Evolutionary conservation across 2,888 invertebrate genomes (phyloP).

Genomic region (Tetranychus truncatus): DNA sequence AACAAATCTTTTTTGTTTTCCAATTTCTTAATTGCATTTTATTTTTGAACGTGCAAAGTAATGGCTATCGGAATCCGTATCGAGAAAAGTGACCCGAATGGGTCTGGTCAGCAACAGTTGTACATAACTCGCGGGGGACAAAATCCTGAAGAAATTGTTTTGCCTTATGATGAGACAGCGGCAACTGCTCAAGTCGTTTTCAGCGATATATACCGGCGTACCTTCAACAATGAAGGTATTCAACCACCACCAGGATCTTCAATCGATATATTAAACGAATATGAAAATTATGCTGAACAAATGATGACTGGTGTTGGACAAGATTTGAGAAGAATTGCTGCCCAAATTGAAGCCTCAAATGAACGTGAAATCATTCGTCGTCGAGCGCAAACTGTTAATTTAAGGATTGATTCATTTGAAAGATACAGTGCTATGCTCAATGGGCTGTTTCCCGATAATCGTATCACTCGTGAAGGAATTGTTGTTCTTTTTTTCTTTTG

Average conservation of each 20-base stretch:
- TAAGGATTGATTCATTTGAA: slow-evolving; percentile 26
- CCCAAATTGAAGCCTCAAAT: slow-evolving; percentile 30
- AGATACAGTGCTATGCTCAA: slow-evolving; percentile 29
- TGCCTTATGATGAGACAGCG: neutral
- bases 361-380: slow-evolving; percentile 28
- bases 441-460: slow-evolving; percentile 29
- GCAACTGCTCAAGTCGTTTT: slow-evolving; percentile 2
- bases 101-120: neutral
- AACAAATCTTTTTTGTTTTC: no score
- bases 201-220: neutral
- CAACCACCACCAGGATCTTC: neutral
- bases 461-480: slow-evolving; percentile 30
- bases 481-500: slow-evolving; percentile 33
- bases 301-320: slow-evolving; percentile 26
- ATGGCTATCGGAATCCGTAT: neutral
- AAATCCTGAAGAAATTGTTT: neutral
- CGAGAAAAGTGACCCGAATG: neutral
- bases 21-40: no score
- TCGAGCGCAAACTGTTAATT: slow-evolving; percentile 28
- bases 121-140: neutral
- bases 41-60: no score
- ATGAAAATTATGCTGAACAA: slow-evolving; percentile 1
- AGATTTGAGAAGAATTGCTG: slow-evolving; percentile 30
- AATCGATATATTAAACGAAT: neutral
- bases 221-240: neutral